A percentile compares a stretch with the other conserved stretches of the same genome.
phyloP scores from a whole-genome alignment of 2,888 invertebrate genomes.

The Polydrusus pterygomalis region DNA sequence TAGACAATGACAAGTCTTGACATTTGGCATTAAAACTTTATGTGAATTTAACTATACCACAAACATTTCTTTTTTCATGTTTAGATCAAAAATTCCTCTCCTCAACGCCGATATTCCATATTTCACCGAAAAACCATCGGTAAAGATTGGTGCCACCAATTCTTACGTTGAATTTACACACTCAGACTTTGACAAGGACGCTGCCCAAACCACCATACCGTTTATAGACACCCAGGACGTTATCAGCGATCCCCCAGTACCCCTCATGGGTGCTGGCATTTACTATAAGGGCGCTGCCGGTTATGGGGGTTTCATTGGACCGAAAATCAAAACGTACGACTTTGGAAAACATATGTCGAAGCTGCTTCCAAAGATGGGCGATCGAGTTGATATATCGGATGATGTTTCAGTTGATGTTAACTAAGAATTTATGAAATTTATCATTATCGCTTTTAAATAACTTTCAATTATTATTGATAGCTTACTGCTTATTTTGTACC shows the following conservation, averaged over 20 bases:
- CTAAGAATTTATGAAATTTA: too few species aligned
- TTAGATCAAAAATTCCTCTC: conserved; percentile 76
- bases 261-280: conserved; percentile 84
- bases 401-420: conserved; percentile 8
- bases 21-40: too few species aligned
- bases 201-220: conserved; percentile 87
- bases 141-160: conserved; percentile 55
- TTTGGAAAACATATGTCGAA: conserved; percentile 78
- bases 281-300: conserved; percentile 81
- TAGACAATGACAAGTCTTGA: too few species aligned
- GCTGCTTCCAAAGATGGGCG: conserved; percentile 65
- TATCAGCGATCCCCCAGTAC: conserved; percentile 77
- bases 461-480: too few species aligned
- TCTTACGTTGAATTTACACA: conserved; percentile 75
- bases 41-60: too few species aligned
- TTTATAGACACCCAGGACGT: conserved; percentile 86
- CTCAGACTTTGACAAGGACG: conserved; percentile 82
- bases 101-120: conserved; percentile 81
- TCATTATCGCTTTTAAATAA: background rate
- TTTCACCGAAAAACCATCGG: conserved; percentile 67
- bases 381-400: conserved; percentile 9
- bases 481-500: too few species aligned
- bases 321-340: conserved; percentile 85
- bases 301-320: conserved; percentile 85
- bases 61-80: conserved; percentile 50